Evolutionary conservation across 2,888 invertebrate genomes (phyloP).

Genomic region (Drosophila robusta): DNA sequence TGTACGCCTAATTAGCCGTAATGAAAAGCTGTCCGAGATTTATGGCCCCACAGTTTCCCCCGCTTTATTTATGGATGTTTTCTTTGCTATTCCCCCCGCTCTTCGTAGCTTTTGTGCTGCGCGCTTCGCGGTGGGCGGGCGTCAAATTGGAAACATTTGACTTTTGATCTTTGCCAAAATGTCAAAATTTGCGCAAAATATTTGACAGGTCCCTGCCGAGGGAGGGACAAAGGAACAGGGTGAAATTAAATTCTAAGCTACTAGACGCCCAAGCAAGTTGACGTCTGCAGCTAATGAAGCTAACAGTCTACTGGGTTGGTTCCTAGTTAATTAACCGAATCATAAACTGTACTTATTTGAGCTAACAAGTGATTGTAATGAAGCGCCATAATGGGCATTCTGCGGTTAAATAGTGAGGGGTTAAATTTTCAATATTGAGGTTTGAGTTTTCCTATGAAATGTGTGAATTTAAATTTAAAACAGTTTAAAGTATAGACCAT

Average conservation of each 20-base stretch:
- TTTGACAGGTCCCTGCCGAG: constrained; percentile 31
- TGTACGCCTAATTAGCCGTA: constrained; percentile 56
- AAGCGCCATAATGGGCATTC: constrained; percentile 1
- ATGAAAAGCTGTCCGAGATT: constrained; percentile 64
- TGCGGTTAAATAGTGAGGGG: background rate
- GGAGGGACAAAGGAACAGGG: background rate
- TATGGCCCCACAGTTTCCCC: constrained; percentile 45
- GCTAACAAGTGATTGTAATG: constrained; percentile 18
- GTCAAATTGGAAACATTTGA: constrained; percentile 50
- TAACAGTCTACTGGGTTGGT: constrained; percentile 1
- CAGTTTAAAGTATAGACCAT: too few species aligned
- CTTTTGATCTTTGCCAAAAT: constrained; percentile 63
- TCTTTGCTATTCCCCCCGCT: background rate
- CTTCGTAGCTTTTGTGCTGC: constrained; percentile 5
- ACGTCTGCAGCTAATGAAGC: constrained; percentile 13
- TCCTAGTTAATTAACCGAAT: constrained; percentile 31
- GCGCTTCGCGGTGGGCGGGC: constrained; percentile 10
- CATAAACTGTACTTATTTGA: constrained; percentile 29
- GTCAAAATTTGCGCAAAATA: constrained; percentile 39
- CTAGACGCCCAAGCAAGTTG: background rate
- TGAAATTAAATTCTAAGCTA: constrained; percentile 17
- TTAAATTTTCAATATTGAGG: too few species aligned
- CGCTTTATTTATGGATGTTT: constrained; percentile 41
- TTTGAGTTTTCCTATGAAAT: too few species aligned
- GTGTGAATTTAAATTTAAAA: too few species aligned